Base-by-base conservation (phyloP, 2,888 invertebrate genomes). In the Ormyrus pomaceus region DNA sequence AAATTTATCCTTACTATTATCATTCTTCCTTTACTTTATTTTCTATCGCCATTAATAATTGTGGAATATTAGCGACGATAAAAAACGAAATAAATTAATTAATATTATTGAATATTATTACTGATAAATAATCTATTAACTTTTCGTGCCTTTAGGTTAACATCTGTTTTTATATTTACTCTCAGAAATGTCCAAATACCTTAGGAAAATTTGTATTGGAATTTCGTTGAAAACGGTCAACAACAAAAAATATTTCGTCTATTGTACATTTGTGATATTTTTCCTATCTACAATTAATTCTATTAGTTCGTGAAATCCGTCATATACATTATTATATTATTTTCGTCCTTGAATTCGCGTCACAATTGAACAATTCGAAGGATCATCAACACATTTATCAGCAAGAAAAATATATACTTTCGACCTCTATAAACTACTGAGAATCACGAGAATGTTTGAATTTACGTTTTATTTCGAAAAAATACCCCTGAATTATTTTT, bases 391-490 rank as follows among this genome's bases (percentile, higher is more conserved):
- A 77, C 50, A 73, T 79, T 59, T 69, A 73, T 19, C 56, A 68
- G 68, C 72, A 55, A 73, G 73, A 79, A 79, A 34, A 79, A 79
- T 79, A 79, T 77, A 71, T 77, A 77, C 48, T 71, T 77, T 65
- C 70, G 65, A 65, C 13, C 10, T 58, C 65, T 71, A 70, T 51
- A 77, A 65, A 58, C 77, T 77, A 77, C 65, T 71, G 68, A 79
- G 73, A 79, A 79, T 79, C 78, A 79, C 78, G 73, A 79, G 66
- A 73, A 77, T 51, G 45, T 68, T 77, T 77, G 77, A 58, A 71
- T 77, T 65, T 77, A 77, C 59, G 65, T 51, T 70, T 62, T 11
- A 13, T 65, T 77, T 59, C 66, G 61, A 62, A 71, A 76, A 71
- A 80, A 70, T 71, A 61, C 58, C 46, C 59, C 71, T 70, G 34